Evolutionary conservation across 2,113 vertebrate species (phyloP).

Genomic region (Sardina pilchardus): DNA sequence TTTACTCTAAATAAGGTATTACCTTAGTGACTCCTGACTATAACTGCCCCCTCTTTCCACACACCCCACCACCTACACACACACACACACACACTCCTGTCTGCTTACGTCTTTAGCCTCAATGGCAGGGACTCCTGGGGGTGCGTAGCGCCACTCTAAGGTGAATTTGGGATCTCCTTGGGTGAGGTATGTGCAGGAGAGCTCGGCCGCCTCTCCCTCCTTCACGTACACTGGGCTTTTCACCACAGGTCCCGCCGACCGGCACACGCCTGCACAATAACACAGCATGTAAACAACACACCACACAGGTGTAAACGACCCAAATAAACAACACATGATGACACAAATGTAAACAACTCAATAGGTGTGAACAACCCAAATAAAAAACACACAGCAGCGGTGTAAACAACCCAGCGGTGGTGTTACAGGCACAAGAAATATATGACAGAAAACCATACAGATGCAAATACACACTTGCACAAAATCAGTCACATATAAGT

Average conservation of each 20-base stretch:
- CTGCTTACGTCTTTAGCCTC: conserved; percentile 33
- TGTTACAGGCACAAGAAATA: not conserved
- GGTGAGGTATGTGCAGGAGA: conserved; percentile 69
- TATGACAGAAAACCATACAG: not conserved
- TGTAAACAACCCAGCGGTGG: not conserved
- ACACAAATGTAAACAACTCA: not conserved
- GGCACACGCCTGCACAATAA: not conserved
- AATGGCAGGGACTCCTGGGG: conserved; percentile 23
- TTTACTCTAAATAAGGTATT: too few species aligned
- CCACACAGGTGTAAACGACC: not conserved
- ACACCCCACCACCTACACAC: not conserved
- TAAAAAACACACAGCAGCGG: not conserved
- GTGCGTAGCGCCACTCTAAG: conserved; percentile 73
- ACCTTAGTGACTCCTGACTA: too few species aligned
- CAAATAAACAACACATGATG: not conserved
- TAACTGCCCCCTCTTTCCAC: too few species aligned
- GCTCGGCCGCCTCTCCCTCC: conserved; percentile 42
- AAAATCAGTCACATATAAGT: not conserved
- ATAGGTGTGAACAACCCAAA: not conserved
- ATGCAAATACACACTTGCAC: not conserved
- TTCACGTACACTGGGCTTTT: conserved; percentile 53
- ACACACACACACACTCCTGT: not conserved
- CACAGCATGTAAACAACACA: not conserved
- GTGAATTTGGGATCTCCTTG: conserved; percentile 56
- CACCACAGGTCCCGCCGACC: conserved; percentile 60